Evolutionary conservation across 2,797 vertebrate genomes (phyloP).

Genomic region (Hipposideros larvatus): DNA sequence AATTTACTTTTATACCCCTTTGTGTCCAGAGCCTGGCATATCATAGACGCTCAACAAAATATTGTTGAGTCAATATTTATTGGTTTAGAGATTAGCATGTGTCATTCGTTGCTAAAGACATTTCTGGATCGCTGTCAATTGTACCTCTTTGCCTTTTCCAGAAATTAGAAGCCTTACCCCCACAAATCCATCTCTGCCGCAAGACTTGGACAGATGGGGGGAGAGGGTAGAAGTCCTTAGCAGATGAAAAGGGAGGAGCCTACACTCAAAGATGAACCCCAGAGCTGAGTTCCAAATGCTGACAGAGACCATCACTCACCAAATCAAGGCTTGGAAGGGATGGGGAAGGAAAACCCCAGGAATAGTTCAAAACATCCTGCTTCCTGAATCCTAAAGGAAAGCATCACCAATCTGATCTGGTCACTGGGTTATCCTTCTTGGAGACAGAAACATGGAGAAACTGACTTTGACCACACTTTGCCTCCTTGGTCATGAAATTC

Average conservation of each 20-base stretch:
- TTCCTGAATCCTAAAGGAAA: not conserved
- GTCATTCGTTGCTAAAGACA: not conserved
- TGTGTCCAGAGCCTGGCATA: not conserved
- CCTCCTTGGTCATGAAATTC: constrained; percentile 30
- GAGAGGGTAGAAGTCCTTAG: not conserved
- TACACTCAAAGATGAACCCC: not conserved
- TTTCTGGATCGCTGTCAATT: not conserved
- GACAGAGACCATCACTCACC: not conserved
- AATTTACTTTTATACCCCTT: not conserved
- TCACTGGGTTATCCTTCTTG: not conserved
- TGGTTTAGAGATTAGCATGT: not conserved
- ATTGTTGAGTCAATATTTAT: not conserved
- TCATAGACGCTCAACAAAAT: not conserved
- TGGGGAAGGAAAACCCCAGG: not conserved
- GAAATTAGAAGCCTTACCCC: not conserved
- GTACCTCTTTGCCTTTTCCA: not conserved
- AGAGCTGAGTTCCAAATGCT: not conserved
- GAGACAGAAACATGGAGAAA: not conserved
- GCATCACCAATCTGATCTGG: not conserved
- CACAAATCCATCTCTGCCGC: not conserved
- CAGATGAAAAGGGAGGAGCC: not conserved
- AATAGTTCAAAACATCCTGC: not conserved
- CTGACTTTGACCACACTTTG: not conserved
- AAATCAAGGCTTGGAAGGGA: not conserved
- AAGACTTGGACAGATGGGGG: not conserved